Evolutionary conservation across 1,140 invertebrate species (phyloP).

Genomic region (Luehdorfia chinensis): DNA sequence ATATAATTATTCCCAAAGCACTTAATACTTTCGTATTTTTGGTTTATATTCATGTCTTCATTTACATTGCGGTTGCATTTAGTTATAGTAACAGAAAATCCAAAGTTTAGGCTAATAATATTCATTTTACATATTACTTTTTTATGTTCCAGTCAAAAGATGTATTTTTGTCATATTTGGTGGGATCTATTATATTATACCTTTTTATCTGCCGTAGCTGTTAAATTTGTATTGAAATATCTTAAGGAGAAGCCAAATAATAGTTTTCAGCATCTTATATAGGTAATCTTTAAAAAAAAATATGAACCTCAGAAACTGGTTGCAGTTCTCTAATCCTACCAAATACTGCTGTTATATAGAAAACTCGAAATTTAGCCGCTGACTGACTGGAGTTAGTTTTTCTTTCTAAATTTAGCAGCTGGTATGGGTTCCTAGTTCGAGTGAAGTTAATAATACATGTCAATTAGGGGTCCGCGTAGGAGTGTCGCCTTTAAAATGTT

Average conservation of each 20-base stretch:
- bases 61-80: constrained; percentile 73
- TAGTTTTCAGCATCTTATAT: constrained; percentile 8
- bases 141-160: constrained; percentile 49
- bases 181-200: constrained; percentile 19
- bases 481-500: constrained; percentile 61
- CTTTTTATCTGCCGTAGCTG: constrained; percentile 13
- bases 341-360: constrained; percentile 8
- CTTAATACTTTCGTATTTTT: constrained; percentile 67
- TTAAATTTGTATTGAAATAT: constrained; percentile 9
- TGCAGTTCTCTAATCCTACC: constrained; percentile 12
- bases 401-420: constrained; percentile 75
- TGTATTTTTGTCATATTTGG: constrained; percentile 35
- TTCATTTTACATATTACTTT: constrained; percentile 48
- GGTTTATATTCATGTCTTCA: constrained; percentile 50
- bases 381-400: constrained; percentile 59
- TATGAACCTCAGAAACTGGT: not conserved
- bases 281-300: not conserved
- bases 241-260: constrained; percentile 11
- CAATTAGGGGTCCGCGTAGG: constrained; percentile 75
- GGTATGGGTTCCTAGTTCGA: constrained; percentile 78
- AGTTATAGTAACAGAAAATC: constrained; percentile 75
- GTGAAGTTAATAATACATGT: constrained; percentile 77
- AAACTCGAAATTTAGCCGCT: constrained; percentile 26
- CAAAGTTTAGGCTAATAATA: constrained; percentile 75
- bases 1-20: constrained; percentile 71